Percentiles rank a stretch among this genome's conserved stretches.
Conservation (phyloP, 2,888 invertebrate species). For the Coelinius sp. region DNA sequence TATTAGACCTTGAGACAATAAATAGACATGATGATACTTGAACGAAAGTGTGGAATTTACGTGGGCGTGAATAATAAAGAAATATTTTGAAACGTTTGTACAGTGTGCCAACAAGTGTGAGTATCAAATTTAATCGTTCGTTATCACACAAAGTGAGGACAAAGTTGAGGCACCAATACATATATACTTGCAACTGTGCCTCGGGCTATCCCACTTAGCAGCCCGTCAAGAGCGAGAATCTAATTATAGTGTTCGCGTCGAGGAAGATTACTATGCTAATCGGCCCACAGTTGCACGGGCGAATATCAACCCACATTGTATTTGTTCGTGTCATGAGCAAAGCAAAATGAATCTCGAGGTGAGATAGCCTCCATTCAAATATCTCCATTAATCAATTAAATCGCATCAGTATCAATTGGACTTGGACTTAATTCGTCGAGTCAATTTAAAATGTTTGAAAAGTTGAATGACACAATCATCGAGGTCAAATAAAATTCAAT, state of each 20-base stretch:
- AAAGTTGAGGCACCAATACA: background rate
- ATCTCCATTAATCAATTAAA: background rate
- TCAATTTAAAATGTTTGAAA: background rate
- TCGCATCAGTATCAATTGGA: background rate
- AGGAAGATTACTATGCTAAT: conserved; percentile 63
- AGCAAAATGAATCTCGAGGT: conserved; percentile 3
- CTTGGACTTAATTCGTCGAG: too few relatives aligned
- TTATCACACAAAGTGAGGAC: background rate
- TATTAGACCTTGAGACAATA: conserved; percentile 7
- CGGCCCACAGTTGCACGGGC: conserved; percentile 50
- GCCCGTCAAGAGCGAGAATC: conserved; percentile 56
- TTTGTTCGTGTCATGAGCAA: conserved; percentile 45
- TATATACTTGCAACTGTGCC: conserved; percentile 14
- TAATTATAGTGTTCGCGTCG: conserved; percentile 59
- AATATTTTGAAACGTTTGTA: conserved; percentile 22
- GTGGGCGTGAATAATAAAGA: background rate
- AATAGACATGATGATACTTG: background rate
- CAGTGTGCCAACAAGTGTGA: background rate
- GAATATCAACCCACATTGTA: conserved; percentile 63
- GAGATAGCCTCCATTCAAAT: background rate
- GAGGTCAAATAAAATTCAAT: background rate
- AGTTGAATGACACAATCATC: conserved; percentile 1
- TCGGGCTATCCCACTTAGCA: conserved; percentile 49
- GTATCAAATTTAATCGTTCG: background rate
- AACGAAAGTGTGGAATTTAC: conserved; percentile 5